phyloP scores from a whole-genome alignment of 1,140 invertebrate genomes.

The Aphaenogaster floridana region DNA sequence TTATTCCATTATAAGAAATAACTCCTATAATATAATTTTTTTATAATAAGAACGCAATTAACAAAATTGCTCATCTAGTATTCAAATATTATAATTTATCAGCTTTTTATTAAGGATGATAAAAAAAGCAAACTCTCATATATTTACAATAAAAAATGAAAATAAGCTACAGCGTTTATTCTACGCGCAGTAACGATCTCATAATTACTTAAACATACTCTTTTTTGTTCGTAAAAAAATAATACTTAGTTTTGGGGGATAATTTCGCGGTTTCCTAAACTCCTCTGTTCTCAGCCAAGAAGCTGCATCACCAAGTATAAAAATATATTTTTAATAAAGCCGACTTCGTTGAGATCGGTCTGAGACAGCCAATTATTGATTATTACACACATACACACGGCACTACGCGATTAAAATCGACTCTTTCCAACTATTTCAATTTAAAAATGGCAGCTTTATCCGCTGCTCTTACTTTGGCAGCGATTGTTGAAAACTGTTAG shows the following conservation, averaged over 20 bases:
- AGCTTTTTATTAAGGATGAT: slow-evolving; percentile 3
- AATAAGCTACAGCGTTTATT: background rate
- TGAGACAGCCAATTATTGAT: slow-evolving; percentile 29
- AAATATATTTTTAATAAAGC: slow-evolving; percentile 53
- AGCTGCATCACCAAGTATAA: slow-evolving; percentile 27
- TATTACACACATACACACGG: background rate
- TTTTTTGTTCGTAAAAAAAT: slow-evolving; percentile 47
- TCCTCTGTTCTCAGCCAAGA: background rate
- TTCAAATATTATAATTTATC: slow-evolving; percentile 4
- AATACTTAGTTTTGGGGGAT: slow-evolving; percentile 25
- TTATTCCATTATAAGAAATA: background rate
- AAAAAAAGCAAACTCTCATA: background rate
- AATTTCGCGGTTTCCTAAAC: slow-evolving; percentile 30
- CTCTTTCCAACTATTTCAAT: slow-evolving; percentile 62
- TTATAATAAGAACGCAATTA: slow-evolving; percentile 6
- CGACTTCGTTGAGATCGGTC: background rate
- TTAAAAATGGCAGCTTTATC: slow-evolving; percentile 56
- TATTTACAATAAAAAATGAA: slow-evolving; percentile 6
- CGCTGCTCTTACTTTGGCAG: slow-evolving; percentile 15
- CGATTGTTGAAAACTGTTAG: slow-evolving; percentile 10
- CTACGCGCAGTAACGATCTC: background rate
- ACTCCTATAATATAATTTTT: background rate
- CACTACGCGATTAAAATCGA: slow-evolving; percentile 43
- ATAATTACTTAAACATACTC: background rate
- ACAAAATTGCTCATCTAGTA: background rate